Percentiles rank a stretch among this genome's conserved stretches.
These are phyloP conservation scores for Neoseiulus cucumeris DNA, from an alignment of 1,140 invertebrate genomes.

Conservation along the genomic window DNA sequence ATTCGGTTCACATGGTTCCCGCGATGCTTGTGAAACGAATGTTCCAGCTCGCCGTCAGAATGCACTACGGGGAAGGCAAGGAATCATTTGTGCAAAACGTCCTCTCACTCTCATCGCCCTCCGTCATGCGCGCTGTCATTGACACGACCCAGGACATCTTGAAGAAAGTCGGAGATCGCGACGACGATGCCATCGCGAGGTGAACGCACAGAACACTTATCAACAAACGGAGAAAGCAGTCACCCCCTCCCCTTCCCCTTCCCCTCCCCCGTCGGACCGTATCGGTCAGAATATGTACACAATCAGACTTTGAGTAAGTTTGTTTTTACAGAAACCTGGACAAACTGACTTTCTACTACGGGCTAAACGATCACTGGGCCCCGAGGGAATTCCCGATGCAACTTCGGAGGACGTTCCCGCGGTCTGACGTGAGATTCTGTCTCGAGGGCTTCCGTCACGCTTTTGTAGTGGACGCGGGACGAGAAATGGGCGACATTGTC, in stretches of 20 bases:
- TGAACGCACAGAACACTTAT: neutral
- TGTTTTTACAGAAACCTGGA: constrained; percentile 18
- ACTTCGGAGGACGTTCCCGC: constrained; percentile 23
- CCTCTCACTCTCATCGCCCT: neutral
- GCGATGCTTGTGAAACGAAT: constrained; percentile 20
- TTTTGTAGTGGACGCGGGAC: constrained; percentile 25
- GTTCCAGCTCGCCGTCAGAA: neutral
- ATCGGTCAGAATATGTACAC: no score
- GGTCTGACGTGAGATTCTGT: constrained; percentile 25
- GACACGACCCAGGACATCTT: constrained; percentile 23
- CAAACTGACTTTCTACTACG: constrained; percentile 28
- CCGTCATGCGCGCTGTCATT: constrained; percentile 25
- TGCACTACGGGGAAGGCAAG: constrained; percentile 19
- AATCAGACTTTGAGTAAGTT: no score
- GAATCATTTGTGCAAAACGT: constrained; percentile 22
- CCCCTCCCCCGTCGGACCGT: no score
- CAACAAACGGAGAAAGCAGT: no score
- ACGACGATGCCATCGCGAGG: constrained; percentile 7
- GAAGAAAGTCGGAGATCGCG: constrained; percentile 12
- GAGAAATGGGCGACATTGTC: constrained; percentile 22
- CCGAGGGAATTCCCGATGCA: constrained; percentile 24
- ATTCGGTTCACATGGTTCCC: constrained; percentile 21
- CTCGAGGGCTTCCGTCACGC: constrained; percentile 26
- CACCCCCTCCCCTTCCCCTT: no score
- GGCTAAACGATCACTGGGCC: constrained; percentile 26